Conservation (phyloP, 2,888 invertebrate genomes). For the Caenorhabditis afra region DNA sequence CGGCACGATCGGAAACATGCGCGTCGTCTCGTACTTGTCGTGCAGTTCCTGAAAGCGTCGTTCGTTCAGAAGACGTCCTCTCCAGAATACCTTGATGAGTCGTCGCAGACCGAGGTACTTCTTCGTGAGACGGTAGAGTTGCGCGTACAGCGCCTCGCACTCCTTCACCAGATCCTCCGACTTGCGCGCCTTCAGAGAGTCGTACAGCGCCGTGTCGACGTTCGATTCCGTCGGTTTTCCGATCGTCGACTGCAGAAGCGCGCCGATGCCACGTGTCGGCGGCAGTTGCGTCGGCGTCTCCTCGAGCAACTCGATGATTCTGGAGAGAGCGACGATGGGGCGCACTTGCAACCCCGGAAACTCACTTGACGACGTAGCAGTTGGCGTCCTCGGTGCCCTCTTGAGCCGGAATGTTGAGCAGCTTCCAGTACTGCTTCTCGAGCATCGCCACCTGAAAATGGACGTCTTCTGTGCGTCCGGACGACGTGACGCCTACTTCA, state of each 20-base stretch:
- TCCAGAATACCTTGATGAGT: constrained; percentile 82
- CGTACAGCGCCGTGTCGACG: constrained; percentile 73
- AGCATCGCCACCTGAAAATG: constrained; percentile 71
- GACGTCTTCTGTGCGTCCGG: not conserved
- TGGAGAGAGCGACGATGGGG: constrained; percentile 37
- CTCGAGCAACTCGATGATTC: constrained; percentile 74
- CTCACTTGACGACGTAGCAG: constrained; percentile 86
- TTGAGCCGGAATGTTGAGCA: constrained; percentile 93
- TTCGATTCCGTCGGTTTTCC: constrained; percentile 75
- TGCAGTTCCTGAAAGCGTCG: constrained; percentile 74
- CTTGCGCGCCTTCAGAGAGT: constrained; percentile 86
- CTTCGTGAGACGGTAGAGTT: constrained; percentile 91
- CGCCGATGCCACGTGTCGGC: constrained; percentile 76
- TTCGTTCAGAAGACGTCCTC: constrained; percentile 13
- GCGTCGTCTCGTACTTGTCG: constrained; percentile 72
- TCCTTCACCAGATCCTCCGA: constrained; percentile 93
- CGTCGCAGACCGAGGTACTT: constrained; percentile 92
- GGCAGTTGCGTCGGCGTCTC: constrained; percentile 65
- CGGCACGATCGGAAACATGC: constrained; percentile 78
- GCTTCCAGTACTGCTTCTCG: constrained; percentile 87
- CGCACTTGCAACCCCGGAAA: too few species aligned
- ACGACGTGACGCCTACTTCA: constrained; percentile 67
- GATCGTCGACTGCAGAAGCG: constrained; percentile 74
- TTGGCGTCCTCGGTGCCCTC: constrained; percentile 95
- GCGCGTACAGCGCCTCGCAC: constrained; percentile 94